Evolutionary conservation across 2,888 invertebrate genomes (phyloP).

Genomic region (Drosophila parthenogenetica): DNA sequence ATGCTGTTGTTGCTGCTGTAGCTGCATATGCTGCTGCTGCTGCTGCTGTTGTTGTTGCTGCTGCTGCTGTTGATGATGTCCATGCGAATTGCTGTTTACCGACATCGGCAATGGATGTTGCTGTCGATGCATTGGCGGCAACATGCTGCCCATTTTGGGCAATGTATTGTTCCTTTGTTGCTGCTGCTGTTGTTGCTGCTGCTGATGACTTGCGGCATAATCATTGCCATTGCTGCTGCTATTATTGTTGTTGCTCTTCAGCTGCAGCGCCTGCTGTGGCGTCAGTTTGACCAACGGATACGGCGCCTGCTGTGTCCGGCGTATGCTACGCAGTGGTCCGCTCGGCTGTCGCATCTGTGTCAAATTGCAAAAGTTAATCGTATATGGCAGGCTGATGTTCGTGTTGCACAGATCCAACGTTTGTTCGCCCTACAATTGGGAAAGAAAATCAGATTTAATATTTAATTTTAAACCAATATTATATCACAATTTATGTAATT

Average conservation of each 20-base stretch:
- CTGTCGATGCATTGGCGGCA: slow-evolving; percentile 67
- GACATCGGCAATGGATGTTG: slow-evolving; percentile 68
- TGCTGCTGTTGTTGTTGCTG: slow-evolving; percentile 54
- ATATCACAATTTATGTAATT: no score
- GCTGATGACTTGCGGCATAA: slow-evolving; percentile 67
- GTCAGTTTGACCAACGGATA: slow-evolving; percentile 92
- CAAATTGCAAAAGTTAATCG: slow-evolving; percentile 91
- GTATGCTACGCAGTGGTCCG: slow-evolving; percentile 89
- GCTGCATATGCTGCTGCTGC: slow-evolving; percentile 43
- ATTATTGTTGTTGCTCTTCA: slow-evolving; percentile 62
- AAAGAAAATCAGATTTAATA: no score
- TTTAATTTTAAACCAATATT: no score
- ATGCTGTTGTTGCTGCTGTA: slow-evolving; percentile 52
- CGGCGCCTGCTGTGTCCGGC: slow-evolving; percentile 92
- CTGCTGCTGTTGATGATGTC: slow-evolving; percentile 48
- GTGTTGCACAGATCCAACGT: slow-evolving; percentile 90
- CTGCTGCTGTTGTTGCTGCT: slow-evolving; percentile 52
- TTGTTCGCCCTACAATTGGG: slow-evolving; percentile 87
- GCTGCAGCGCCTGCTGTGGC: slow-evolving; percentile 83
- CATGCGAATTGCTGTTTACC: slow-evolving; percentile 42
- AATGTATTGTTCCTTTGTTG: slow-evolving; percentile 73
- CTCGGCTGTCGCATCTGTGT: slow-evolving; percentile 91
- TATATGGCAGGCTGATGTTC: slow-evolving; percentile 89
- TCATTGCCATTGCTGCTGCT: slow-evolving; percentile 55
- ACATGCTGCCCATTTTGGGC: slow-evolving; percentile 78